Base-by-base conservation (phyloP, 2,888 invertebrate genomes). In the Zhuqinia jingwanae region DNA sequence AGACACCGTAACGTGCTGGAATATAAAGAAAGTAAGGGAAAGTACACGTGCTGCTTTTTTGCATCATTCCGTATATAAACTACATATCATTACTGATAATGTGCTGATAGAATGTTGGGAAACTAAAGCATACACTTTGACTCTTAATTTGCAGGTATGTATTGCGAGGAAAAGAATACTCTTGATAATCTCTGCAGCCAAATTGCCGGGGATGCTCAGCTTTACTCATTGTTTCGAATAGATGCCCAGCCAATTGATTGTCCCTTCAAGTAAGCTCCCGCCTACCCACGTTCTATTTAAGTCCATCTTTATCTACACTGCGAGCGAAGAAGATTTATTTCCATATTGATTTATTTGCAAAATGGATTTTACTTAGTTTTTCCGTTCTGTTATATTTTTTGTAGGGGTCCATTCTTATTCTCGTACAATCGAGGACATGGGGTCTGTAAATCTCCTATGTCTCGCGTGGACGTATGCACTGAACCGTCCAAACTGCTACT, bases 21-120 rank as follows among this genome's bases (percentile, higher is more conserved):
- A 93, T 98, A 97, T 94, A 98, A 98, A 95, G 97, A 98, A 95
- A 98, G 98, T 98, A 94, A 97, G 98, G 96, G 27, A 56, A 45
- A n/a, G 8, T 8, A 3, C 36, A 3, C 36, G 36, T n/a, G n/a
- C n/a, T n/a, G n/a, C n/a, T 65, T 42, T 70, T 3, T 70, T 25
- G 20, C 17, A 53, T 50, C 15, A 15, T 1, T 17, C n/a, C 5
- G 17, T 53, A 0, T 17, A 53, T 53, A n/a, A n/a, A n/a, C n/a
- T n/a, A n/a, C n/a, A n/a, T n/a, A n/a, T n/a, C n/a, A n/a, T n/a
- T n/a, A n/a, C n/a, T n/a, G n/a, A n/a, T n/a, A n/a, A n/a, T n/a
- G n/a, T n/a, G n/a, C n/a, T n/a, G n/a, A n/a, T n/a, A n/a, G n/a
- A n/a, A n/a, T n/a, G n/a, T n/a, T n/a, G n/a, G n/a, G n/a, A n/a